Conservation (phyloP, 2,888 invertebrate species). For the Drosophila emarginata region DNA sequence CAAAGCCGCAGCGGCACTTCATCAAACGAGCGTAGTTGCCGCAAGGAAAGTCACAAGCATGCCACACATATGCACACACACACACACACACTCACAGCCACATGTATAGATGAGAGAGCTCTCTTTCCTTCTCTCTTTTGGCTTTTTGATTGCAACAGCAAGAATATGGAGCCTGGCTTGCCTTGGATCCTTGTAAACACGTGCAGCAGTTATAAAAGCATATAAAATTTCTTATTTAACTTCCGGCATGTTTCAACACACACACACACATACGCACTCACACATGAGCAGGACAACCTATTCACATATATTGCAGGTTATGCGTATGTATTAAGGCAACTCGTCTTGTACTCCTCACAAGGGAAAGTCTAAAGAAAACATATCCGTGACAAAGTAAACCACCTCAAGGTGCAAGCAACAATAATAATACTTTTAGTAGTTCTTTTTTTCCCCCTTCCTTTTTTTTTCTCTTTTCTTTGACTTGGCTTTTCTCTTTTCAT, state of each 20-base stretch:
- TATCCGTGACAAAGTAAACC: conserved; percentile 76
- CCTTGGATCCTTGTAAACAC: conserved; percentile 59
- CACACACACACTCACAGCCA: conserved; percentile 8
- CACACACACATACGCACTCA: conserved; percentile 9
- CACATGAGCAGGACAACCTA: conserved; percentile 15
- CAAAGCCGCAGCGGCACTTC: conserved; percentile 56
- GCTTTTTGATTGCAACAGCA: conserved; percentile 28
- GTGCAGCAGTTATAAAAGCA: conserved; percentile 76
- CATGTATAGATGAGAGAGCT: not conserved
- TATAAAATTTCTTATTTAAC: conserved; percentile 77
- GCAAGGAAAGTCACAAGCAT: conserved; percentile 49
- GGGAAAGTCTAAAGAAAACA: conserved; percentile 71
- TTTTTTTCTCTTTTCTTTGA: conserved; percentile 9
- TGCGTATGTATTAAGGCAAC: not conserved
- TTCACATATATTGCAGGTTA: not conserved
- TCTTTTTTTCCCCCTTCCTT: conserved; percentile 33
- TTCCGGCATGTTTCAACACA: conserved; percentile 64
- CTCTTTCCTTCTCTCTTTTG: conserved; percentile 18
- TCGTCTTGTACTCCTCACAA: conserved; percentile 37
- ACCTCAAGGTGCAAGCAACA: conserved; percentile 70
- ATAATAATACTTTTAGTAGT: conserved; percentile 60
- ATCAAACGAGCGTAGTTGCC: conserved; percentile 63
- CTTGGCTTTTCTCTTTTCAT: conserved; percentile 19
- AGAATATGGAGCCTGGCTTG: conserved; percentile 24
- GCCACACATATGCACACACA: conserved; percentile 1